Evolutionary conservation across 1,140 invertebrate species (phyloP).

Genomic region (Bombyx mandarina): DNA sequence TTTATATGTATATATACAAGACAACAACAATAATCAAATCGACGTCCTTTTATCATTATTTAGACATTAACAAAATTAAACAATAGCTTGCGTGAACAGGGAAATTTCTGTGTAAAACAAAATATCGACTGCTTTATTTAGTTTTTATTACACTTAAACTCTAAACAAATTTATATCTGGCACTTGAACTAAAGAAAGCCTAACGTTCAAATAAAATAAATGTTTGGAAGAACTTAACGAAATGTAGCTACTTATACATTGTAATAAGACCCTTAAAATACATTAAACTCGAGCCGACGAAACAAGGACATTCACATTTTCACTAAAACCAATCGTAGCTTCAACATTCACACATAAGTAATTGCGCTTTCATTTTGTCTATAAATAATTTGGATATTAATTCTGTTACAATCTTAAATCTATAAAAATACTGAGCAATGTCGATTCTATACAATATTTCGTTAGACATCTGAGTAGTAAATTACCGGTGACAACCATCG

Average conservation of each 20-base stretch:
- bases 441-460: constrained; percentile 54
- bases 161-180: constrained; percentile 32
- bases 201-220: constrained; percentile 28
- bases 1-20: constrained; percentile 49
- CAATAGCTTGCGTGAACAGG: constrained; percentile 14
- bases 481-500: constrained; percentile 26
- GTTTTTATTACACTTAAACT: constrained; percentile 27
- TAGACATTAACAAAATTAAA: constrained; percentile 37
- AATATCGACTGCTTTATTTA: constrained; percentile 12
- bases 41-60: constrained; percentile 26
- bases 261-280: too few species aligned
- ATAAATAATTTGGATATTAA: constrained; percentile 56
- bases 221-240: constrained; percentile 44
- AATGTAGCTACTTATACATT: too few species aligned
- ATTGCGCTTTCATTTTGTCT: constrained; percentile 40
- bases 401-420: constrained; percentile 54
- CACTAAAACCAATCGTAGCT: constrained; percentile 42
- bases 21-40: constrained; percentile 56
- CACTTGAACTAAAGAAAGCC: constrained; percentile 31
- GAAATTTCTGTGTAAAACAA: background rate
- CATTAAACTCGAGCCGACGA: too few species aligned
- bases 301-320: constrained; percentile 28
- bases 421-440: constrained; percentile 69
- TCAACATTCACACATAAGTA: constrained; percentile 28
- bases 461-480: constrained; percentile 30